Evolutionary conservation across 2,888 invertebrate species (phyloP).

Genomic region (Cremastinae sp.): DNA sequence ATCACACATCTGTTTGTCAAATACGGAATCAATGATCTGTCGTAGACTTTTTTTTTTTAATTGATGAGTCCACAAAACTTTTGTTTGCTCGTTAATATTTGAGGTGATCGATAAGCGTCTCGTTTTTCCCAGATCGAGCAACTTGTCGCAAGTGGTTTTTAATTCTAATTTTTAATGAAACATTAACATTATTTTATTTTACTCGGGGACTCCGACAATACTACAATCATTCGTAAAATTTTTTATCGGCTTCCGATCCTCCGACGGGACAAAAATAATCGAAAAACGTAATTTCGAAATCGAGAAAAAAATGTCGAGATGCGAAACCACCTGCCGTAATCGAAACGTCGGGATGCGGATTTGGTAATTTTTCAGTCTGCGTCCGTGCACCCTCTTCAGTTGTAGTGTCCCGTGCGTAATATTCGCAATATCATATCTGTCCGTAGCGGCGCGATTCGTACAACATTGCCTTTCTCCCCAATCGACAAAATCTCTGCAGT

Average conservation of each 20-base stretch:
- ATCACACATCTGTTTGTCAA: too few relatives aligned
- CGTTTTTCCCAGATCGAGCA: neutral
- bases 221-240: too few relatives aligned
- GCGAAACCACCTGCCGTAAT: constrained; percentile 8
- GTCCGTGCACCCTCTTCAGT: neutral
- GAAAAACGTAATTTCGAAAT: too few relatives aligned
- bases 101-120: neutral
- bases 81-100: constrained; percentile 2
- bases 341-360: neutral
- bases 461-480: constrained; percentile 22
- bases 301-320: too few relatives aligned
- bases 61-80: neutral
- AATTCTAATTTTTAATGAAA: too few relatives aligned
- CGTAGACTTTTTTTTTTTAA: neutral
- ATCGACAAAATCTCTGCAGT: constrained; percentile 43
- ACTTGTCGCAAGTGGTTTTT: too few relatives aligned
- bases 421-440: constrained; percentile 18
- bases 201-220: too few relatives aligned
- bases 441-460: constrained; percentile 22
- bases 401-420: neutral
- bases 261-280: too few relatives aligned
- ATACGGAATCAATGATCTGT: too few relatives aligned
- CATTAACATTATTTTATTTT: too few relatives aligned
- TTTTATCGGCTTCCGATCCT: too few relatives aligned
- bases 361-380: neutral